Percentiles rank a stretch among this genome's conserved stretches.
phyloP scores from a whole-genome alignment of 2,113 vertebrate species.

The Aegotheles bennettii region DNA sequence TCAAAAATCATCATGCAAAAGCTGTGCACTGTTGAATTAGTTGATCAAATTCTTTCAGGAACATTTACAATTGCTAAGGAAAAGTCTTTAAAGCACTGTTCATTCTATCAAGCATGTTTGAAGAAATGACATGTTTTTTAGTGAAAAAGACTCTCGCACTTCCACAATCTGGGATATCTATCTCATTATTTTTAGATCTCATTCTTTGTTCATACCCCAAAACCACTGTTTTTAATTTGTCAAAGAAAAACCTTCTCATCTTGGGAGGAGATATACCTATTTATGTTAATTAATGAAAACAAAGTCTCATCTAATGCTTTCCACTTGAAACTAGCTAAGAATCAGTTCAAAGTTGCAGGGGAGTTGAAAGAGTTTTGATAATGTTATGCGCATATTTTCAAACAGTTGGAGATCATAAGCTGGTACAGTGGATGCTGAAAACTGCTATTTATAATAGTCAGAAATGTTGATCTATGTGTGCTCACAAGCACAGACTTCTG shows the following conservation, averaged over 20 bases:
- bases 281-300: slow-evolving; percentile 19
- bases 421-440: background rate
- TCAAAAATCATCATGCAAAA: background rate
- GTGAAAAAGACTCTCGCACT: background rate
- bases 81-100: background rate
- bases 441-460: background rate
- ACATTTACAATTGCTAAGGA: background rate
- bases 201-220: background rate
- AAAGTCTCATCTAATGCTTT: background rate
- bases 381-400: slow-evolving; percentile 4
- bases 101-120: background rate
- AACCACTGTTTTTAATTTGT: background rate
- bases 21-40: background rate
- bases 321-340: background rate
- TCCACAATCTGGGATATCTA: background rate
- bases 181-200: slow-evolving; percentile 14
- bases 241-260: background rate
- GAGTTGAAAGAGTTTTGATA: slow-evolving; percentile 12
- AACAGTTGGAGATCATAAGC: background rate
- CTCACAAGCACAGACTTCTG: background rate
- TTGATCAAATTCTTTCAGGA: background rate
- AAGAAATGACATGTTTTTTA: background rate
- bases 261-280: background rate
- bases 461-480: background rate
- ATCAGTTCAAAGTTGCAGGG: background rate